Conservation (phyloP, 2,797 vertebrate species). For the Sebastolobus alascanus region DNA sequence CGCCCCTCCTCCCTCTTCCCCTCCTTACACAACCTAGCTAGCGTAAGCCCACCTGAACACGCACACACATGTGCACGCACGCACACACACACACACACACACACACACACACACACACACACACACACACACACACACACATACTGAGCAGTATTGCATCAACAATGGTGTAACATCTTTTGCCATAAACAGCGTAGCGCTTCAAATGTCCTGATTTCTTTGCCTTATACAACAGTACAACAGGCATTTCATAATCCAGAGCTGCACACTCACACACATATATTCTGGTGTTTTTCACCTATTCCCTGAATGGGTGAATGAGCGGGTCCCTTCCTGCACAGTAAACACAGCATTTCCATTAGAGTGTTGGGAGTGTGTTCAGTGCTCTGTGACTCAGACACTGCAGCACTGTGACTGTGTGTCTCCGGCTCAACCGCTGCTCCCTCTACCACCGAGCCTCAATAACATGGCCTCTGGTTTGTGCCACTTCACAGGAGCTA, state of each 20-base stretch:
- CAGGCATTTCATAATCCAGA: constrained; percentile 45
- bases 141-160: constrained; percentile 44
- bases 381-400: constrained; percentile 82
- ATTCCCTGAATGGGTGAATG: constrained; percentile 70
- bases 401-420: constrained; percentile 75
- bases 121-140: constrained; percentile 26
- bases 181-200: constrained; percentile 19
- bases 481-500: constrained; percentile 69
- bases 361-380: constrained; percentile 71
- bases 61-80: neutral
- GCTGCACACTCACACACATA: constrained; percentile 41
- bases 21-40: constrained; percentile 61
- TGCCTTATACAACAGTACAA: constrained; percentile 50
- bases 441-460: constrained; percentile 60
- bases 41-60: constrained; percentile 65
- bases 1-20: constrained; percentile 46
- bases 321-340: constrained; percentile 67
- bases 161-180: constrained; percentile 47
- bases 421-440: constrained; percentile 62
- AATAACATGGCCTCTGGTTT: constrained; percentile 69
- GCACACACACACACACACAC: constrained; percentile 20
- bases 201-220: constrained; percentile 53
- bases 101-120: constrained; percentile 9
- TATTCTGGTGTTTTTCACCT: constrained; percentile 65
- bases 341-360: constrained; percentile 79